Evolutionary conservation across 2,797 vertebrate genomes (phyloP).

Genomic region (Phylloscopus collybita): DNA sequence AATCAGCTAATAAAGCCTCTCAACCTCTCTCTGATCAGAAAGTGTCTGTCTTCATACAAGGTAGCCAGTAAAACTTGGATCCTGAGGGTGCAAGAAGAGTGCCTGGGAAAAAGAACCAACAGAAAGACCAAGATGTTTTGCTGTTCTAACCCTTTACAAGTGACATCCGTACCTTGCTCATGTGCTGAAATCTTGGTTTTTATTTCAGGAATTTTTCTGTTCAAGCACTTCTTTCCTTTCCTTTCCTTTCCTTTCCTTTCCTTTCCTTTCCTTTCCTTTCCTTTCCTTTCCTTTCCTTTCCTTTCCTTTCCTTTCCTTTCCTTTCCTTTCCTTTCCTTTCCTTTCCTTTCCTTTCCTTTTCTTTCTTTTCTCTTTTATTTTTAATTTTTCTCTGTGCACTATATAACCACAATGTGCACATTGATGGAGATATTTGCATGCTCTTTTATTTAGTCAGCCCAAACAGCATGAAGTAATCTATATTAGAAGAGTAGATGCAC

Average conservation of each 20-base stretch:
- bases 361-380: too few species aligned
- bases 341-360: too few species aligned
- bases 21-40: background rate
- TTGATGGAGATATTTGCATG: background rate
- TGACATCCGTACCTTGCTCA: background rate
- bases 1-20: background rate
- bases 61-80: background rate
- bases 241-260: background rate
- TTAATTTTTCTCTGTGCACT: background rate
- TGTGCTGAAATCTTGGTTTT: background rate
- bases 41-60: background rate
- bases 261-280: accelerated
- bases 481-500: background rate
- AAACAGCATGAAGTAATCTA: constrained; percentile 9
- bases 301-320: too few species aligned
- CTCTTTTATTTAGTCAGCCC: background rate
- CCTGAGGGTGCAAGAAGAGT: background rate
- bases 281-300: background rate
- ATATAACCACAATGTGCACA: background rate
- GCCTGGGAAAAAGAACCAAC: background rate
- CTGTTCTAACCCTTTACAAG: background rate
- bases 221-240: background rate
- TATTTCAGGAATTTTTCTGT: background rate
- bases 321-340: too few species aligned
- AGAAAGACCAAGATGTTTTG: background rate